Evolutionary conservation across 2,797 vertebrate species (phyloP), one percentile per base, ranked within the genome.

Genomic region (Rhinella marina): DNA sequence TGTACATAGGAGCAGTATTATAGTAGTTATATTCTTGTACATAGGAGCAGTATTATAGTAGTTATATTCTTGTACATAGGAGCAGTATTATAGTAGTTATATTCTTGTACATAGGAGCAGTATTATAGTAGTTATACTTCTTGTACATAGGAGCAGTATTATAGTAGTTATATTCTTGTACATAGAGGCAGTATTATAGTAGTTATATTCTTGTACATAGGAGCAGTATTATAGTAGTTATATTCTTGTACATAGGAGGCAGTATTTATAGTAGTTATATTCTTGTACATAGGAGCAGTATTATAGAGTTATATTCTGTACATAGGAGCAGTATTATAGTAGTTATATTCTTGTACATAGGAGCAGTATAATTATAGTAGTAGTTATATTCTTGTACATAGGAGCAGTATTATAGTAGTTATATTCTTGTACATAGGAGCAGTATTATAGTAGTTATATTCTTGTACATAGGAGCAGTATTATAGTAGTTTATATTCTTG

Each of bases 1-100:
- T 64, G 23, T 64, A 64, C 23, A 64, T 64, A 64, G 62, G 27
- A 14, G 66, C 66, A 70, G 66, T 70, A 70, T 64, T 64, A 64
- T 64, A 64, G 62, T 64, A 25, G 62, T 64, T 64, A 64, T 64
- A 64, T 25, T 64, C 62, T 64, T 64, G n/a, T 70, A 70, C 27
- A 70, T 70, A 70, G 27, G 27, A 8, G 66, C 27, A 70, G 66
- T 17, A 70, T 70, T 70, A 72, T 72, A 72, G 29, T 72, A 72
- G 68, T 72, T 72, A 41, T 72, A 72, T 72, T 72, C 68, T n/a
- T 72, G 29, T 41, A 72, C 17, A 41, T 41, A 72, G 29, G 23
- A 2, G 61, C n/a, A n/a, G n/a, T n/a, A n/a, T n/a, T n/a, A n/a
- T n/a, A n/a, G n/a, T n/a, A n/a, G n/a, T n/a, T n/a, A n/a, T n/a